These are phyloP conservation scores for Macrotis lagotis DNA, from an alignment of 2,113 vertebrate species.

Conservation along the genomic window DNA sequence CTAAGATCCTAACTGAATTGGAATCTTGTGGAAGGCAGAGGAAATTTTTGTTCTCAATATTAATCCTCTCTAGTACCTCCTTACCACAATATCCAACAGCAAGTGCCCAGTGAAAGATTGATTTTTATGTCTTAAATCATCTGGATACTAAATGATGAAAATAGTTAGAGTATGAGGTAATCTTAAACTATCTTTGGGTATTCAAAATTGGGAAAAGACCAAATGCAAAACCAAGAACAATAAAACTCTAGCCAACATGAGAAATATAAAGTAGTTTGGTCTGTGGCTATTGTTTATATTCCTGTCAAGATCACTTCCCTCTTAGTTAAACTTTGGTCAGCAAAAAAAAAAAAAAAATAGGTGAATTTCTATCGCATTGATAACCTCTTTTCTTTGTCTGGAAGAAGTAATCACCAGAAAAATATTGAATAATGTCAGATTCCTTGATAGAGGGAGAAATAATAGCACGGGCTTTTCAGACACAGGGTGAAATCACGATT, in stretches of 20 bases:
- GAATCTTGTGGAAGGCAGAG: not conserved
- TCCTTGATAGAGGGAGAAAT: constrained; percentile 81
- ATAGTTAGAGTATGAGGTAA: constrained; percentile 46
- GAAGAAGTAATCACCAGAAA: constrained; percentile 57
- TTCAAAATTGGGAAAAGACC: not conserved
- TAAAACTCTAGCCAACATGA: constrained; percentile 14
- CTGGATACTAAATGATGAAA: constrained; percentile 12
- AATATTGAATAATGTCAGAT: constrained; percentile 75
- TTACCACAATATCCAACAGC: not conserved
- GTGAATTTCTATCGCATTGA: constrained; percentile 66
- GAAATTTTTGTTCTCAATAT: not conserved
- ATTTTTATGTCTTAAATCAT: constrained; percentile 23
- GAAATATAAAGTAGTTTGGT: constrained; percentile 33
- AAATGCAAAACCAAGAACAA: constrained; percentile 42
- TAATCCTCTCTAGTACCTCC: not conserved
- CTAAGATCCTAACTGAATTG: not conserved
- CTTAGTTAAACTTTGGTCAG: constrained; percentile 37
- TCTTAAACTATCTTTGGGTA: constrained; percentile 47
- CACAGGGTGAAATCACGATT: constrained; percentile 79
- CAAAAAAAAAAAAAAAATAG: constrained; percentile 29
- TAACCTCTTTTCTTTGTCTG: constrained; percentile 79
- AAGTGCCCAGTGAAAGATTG: not conserved
- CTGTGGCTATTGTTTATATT: constrained; percentile 32
- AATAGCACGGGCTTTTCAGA: constrained; percentile 72
- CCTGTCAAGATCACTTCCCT: constrained; percentile 37